Base-by-base conservation (phyloP, 2,113 vertebrate species). In the Chascanopsetta lugubris region DNA sequence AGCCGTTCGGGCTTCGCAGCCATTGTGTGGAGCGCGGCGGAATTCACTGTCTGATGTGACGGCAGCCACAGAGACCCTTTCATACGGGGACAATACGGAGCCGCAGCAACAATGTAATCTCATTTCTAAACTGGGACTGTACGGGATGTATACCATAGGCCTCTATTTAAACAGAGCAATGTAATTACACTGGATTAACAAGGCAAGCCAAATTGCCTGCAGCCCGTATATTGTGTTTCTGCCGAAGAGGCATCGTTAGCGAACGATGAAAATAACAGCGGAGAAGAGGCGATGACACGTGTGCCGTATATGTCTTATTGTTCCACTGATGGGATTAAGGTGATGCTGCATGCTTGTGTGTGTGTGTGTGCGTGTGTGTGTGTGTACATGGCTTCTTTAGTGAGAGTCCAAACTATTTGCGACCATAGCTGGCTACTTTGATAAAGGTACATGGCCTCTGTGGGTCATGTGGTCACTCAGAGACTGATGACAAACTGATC, bases 161-260 rank as follows among this genome's bases (percentile, higher is more conserved):
- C 47, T 42, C n/a, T 17, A 6, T 18, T 22, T 36, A 50, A 66
- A 55, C 40, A 30, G 45, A 6, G 42, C 69, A 65, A 66, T 42
- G 53, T 67, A 67, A 45, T 79, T 13, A 76, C 49, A 38, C 0
- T 48, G 67, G 50, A 53, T 79, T 75, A 77, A 86, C 6, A 60
- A 59, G 25, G 43, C 61, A 4, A 10, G 20, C 25, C 45, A 69
- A 72, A 67, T 38, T 42, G 25, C 63, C 60, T 59, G 22, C 20
- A 56, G 58, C 24, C 40, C 49, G 9, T 51, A 29, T 71, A 57
- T 72, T 69, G 54, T 65, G 69, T 50, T 77, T 29, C 51, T 36
- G 48, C 69, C 20, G 21, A 51, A 58, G 50, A 72, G 50, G 30
- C 40, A 63, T 71, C 53, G 54, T 79, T 77, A 74, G 49, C 58